Evolutionary conservation across 2,888 invertebrate species (phyloP).

Genomic region (Callosobruchus maculatus): DNA sequence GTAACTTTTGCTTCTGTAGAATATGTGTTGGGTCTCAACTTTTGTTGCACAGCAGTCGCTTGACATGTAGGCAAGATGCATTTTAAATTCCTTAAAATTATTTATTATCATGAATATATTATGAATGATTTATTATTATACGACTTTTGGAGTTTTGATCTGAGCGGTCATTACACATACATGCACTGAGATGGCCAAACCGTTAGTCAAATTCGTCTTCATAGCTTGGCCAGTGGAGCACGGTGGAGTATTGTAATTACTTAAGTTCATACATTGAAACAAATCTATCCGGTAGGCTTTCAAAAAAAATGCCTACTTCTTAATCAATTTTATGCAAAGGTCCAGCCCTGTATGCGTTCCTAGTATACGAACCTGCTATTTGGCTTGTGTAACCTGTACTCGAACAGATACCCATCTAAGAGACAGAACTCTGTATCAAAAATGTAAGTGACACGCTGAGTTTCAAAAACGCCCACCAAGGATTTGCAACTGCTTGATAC

Average conservation of each 20-base stretch:
- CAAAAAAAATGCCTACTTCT: no score
- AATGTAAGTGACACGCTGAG: conserved; percentile 26
- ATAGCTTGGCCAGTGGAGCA: no score
- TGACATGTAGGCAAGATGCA: conserved; percentile 35
- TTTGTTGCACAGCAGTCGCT: conserved; percentile 29
- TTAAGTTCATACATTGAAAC: no score
- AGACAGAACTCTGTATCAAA: conserved; percentile 32
- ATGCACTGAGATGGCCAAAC: no score
- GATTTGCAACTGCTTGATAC: conserved; percentile 10
- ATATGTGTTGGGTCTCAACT: conserved; percentile 18
- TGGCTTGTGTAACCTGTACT: conserved; percentile 36
- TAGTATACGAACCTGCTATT: conserved; percentile 26
- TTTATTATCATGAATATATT: not conserved
- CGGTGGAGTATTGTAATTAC: no score
- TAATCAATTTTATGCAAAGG: no score
- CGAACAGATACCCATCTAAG: conserved; percentile 39
- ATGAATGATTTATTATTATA: not conserved
- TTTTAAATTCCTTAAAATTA: conserved; percentile 30
- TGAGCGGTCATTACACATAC: no score
- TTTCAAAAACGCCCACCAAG: conserved; percentile 27
- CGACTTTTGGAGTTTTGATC: conserved; percentile 8
- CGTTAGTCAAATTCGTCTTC: no score
- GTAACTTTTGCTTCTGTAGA: conserved; percentile 28
- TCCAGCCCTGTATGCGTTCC: not conserved
- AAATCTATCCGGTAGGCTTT: no score